Percentiles rank a stretch among this genome's conserved stretches.
Conservation (phyloP, 92 coral and sea anemone species). For the Porites rus region DNA sequence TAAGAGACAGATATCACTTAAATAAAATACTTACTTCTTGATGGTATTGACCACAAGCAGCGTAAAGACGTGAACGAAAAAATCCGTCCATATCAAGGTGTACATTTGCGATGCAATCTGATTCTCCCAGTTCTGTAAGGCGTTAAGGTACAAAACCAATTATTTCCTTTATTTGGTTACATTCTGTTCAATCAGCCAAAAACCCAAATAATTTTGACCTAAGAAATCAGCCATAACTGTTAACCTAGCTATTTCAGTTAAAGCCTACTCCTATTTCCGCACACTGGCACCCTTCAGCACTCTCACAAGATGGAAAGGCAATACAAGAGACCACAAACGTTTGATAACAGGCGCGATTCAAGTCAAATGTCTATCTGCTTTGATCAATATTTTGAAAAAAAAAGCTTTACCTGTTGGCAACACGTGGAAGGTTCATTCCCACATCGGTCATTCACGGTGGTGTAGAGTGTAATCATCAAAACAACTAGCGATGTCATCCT, state of each 20-base stretch:
- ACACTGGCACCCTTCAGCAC: too few species aligned
- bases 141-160: neutral
- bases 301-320: too few species aligned
- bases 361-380: too few species aligned
- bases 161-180: too few species aligned
- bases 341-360: too few species aligned
- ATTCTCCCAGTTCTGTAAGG: slow-evolving; percentile 90
- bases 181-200: too few species aligned
- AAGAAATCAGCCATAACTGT: too few species aligned
- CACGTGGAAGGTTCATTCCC: slow-evolving; percentile 24
- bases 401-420: slow-evolving; percentile 49
- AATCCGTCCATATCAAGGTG: slow-evolving; percentile 90
- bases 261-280: too few species aligned
- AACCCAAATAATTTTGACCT: too few species aligned
- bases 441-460: slow-evolving; percentile 58
- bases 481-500: slow-evolving; percentile 88
- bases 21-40: slow-evolving; percentile 64
- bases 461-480: slow-evolving; percentile 79
- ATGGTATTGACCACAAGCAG: slow-evolving; percentile 74
- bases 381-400: neutral
- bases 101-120: slow-evolving; percentile 96
- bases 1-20: too few species aligned
- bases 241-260: too few species aligned
- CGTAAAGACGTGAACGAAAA: slow-evolving; percentile 69
- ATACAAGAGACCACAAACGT: too few species aligned